Percentiles rank a stretch among this genome's conserved stretches.
Evolutionary conservation across 2,888 invertebrate species (phyloP).

Genomic region (Megamerina dolium): DNA sequence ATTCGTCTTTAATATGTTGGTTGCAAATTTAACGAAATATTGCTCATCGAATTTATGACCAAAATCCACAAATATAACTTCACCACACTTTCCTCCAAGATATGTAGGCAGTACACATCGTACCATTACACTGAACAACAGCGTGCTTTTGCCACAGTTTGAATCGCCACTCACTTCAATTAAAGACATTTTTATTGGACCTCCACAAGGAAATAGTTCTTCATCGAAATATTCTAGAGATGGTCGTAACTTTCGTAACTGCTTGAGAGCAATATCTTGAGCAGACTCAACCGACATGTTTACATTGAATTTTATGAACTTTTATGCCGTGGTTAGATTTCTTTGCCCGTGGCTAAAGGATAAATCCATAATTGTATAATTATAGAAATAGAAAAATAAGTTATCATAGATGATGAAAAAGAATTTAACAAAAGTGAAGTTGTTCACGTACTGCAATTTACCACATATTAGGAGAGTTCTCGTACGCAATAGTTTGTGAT

Average conservation of each 20-base stretch:
- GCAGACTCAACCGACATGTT: too few relatives aligned
- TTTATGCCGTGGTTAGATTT: too few relatives aligned
- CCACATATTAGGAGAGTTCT: too few relatives aligned
- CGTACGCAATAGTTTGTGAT: too few relatives aligned
- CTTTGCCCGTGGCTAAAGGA: too few relatives aligned
- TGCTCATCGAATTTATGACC: constrained; percentile 50
- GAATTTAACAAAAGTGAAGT: too few relatives aligned
- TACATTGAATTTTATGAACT: too few relatives aligned
- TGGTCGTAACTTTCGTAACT: too few relatives aligned
- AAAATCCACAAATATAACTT: constrained; percentile 51
- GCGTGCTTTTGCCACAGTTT: constrained; percentile 50
- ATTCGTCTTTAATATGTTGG: constrained; percentile 25
- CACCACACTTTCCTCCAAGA: constrained; percentile 47
- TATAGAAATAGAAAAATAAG: too few relatives aligned
- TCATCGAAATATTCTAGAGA: constrained; percentile 16
- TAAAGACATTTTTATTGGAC: constrained; percentile 44
- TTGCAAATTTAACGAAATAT: constrained; percentile 44
- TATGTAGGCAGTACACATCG: constrained; percentile 48
- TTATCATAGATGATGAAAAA: too few relatives aligned
- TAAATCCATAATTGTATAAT: too few relatives aligned
- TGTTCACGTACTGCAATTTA: too few relatives aligned
- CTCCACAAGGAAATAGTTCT: constrained; percentile 28
- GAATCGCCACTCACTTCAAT: constrained; percentile 52
- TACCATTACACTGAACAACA: constrained; percentile 51
- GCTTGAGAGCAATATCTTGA: constrained; percentile 13